Conservation (phyloP, 2,888 invertebrate species). For the Autographa pulchrina region DNA sequence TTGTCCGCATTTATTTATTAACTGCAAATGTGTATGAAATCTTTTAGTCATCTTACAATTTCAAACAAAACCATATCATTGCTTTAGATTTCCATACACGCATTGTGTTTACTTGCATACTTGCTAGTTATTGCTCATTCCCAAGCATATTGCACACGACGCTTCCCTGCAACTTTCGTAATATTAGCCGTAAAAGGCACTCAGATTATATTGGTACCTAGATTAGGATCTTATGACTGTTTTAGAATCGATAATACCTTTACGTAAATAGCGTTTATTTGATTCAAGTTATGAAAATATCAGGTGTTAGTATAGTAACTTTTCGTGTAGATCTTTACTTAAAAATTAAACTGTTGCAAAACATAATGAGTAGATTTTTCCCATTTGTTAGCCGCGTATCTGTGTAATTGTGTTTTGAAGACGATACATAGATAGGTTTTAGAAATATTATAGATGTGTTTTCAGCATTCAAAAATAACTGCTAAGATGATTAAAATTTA, state of each 20-base stretch:
- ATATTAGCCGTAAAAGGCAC: constrained; percentile 56
- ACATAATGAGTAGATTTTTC: too few species aligned
- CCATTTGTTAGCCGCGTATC: too few species aligned
- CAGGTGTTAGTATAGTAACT: neutral
- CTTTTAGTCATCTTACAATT: constrained; percentile 23
- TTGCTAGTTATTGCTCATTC: constrained; percentile 48
- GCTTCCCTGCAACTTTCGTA: constrained; percentile 59
- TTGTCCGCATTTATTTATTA: too few species aligned
- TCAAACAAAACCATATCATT: constrained; percentile 21
- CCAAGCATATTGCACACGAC: constrained; percentile 55
- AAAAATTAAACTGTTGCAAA: too few species aligned
- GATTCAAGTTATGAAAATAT: constrained; percentile 11
- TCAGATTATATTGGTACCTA: constrained; percentile 58
- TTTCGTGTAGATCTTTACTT: neutral
- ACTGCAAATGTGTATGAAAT: neutral
- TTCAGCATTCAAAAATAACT: too few species aligned
- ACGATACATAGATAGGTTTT: too few species aligned
- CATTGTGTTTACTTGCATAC: constrained; percentile 46
- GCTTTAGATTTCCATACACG: constrained; percentile 40
- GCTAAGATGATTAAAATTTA: too few species aligned
- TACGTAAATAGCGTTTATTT: constrained; percentile 17
- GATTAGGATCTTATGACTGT: constrained; percentile 51
- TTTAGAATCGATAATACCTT: constrained; percentile 39
- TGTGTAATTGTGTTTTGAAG: too few species aligned
- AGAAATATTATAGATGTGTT: too few species aligned